These are phyloP conservation scores for Leuctra nigra DNA, from an alignment of 2,888 invertebrate species.

Conservation along the genomic window DNA sequence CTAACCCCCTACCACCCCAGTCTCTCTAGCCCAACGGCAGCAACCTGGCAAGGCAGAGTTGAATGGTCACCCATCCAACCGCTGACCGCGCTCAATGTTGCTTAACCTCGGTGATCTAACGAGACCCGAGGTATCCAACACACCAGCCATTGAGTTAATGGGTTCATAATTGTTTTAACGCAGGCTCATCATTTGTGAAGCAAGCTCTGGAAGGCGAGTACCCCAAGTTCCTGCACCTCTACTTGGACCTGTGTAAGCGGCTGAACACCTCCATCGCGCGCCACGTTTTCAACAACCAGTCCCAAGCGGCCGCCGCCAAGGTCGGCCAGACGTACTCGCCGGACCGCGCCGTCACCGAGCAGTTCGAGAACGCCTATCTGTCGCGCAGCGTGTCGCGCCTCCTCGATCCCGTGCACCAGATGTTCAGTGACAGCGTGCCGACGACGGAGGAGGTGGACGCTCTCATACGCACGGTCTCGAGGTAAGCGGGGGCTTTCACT, in stretches of 20 bases:
- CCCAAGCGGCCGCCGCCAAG: background rate
- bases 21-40: too few relatives aligned
- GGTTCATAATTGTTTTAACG: too few relatives aligned
- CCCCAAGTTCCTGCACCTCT: constrained; percentile 75
- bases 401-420: constrained; percentile 76
- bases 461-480: constrained; percentile 58
- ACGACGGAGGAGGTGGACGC: constrained; percentile 70
- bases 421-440: constrained; percentile 66
- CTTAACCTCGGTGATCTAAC: too few relatives aligned
- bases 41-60: too few relatives aligned
- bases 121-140: too few relatives aligned
- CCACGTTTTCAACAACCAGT: constrained; percentile 31
- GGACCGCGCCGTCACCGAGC: constrained; percentile 19
- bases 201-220: constrained; percentile 84
- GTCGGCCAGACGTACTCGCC: background rate
- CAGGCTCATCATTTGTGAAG: constrained; percentile 52
- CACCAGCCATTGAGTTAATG: too few relatives aligned
- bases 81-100: too few relatives aligned
- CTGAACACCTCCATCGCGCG: constrained; percentile 48
- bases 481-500: constrained; percentile 37
- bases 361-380: constrained; percentile 79
- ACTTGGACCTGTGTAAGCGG: constrained; percentile 65
- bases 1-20: too few relatives aligned
- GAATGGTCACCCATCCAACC: too few relatives aligned
- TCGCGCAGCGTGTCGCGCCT: constrained; percentile 76